A percentile compares a stretch with the other conserved stretches of the same genome.
phyloP scores from a whole-genome alignment of 2,797 vertebrate species.

The Acanthopagrus latus region DNA sequence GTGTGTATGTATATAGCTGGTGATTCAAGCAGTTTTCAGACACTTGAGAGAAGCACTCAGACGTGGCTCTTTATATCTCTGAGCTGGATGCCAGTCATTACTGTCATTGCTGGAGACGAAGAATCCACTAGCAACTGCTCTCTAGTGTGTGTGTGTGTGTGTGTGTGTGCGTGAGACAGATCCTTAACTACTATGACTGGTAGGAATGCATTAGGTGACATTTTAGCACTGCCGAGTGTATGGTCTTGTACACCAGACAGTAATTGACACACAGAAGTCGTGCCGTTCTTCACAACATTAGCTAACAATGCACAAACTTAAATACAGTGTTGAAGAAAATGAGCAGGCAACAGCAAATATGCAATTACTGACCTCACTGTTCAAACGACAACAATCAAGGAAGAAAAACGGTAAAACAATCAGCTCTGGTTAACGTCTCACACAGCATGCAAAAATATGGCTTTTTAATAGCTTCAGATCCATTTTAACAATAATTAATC shows the following conservation, averaged over 20 bases:
- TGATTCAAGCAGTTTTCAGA: slow-evolving; percentile 31
- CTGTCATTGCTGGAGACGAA: slow-evolving; percentile 58
- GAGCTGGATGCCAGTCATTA: slow-evolving; percentile 70
- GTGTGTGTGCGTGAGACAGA: slow-evolving; percentile 19
- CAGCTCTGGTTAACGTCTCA: background rate
- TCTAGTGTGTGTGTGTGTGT: slow-evolving; percentile 6
- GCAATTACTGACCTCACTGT: background rate
- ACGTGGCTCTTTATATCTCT: slow-evolving; percentile 57
- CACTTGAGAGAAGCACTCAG: slow-evolving; percentile 35
- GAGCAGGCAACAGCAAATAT: background rate
- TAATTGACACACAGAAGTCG: slow-evolving; percentile 4
- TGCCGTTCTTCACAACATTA: background rate
- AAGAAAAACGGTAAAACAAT: background rate
- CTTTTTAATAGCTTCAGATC: background rate
- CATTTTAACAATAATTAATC: no score
- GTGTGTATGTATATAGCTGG: slow-evolving; percentile 14
- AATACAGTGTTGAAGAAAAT: slow-evolving; percentile 14
- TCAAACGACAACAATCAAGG: background rate
- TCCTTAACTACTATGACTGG: slow-evolving; percentile 19
- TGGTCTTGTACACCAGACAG: background rate
- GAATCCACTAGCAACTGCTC: slow-evolving; percentile 60
- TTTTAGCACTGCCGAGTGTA: slow-evolving; percentile 24
- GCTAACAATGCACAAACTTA: background rate
- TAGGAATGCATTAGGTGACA: slow-evolving; percentile 52
- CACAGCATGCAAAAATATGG: background rate